phyloP scores from a whole-genome alignment of 2,113 vertebrate species.

The Zosterops japonicus region DNA sequence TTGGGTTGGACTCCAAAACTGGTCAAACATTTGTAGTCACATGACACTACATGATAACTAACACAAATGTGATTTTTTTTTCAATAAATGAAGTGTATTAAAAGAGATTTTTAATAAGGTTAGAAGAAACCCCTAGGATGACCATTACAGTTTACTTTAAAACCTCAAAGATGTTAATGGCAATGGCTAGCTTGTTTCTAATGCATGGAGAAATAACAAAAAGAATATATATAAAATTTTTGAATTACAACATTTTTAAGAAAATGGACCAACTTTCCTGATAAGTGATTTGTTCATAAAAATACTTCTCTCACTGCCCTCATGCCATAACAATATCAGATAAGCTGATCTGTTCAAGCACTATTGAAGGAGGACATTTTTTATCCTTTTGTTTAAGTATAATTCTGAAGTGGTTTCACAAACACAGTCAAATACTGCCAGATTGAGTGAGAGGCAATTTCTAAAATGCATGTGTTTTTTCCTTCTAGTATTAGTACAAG shows the following conservation, averaged over 20 bases:
- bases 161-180: background rate
- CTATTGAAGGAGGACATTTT: slow-evolving; percentile 52
- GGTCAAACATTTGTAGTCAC: background rate
- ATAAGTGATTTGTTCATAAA: slow-evolving; percentile 37
- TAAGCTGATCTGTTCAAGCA: slow-evolving; percentile 51
- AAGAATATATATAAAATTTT: background rate
- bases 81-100: background rate
- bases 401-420: slow-evolving; percentile 56
- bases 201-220: background rate
- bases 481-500: background rate
- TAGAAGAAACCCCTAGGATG: background rate
- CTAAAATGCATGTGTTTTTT: background rate
- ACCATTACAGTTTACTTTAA: background rate
- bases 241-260: background rate
- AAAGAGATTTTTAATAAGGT: background rate
- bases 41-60: background rate
- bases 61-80: background rate
- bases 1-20: background rate
- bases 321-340: slow-evolving; percentile 13
- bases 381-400: background rate
- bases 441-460: slow-evolving; percentile 19
- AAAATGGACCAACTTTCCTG: slow-evolving; percentile 43
- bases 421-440: slow-evolving; percentile 37
- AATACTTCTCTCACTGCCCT: slow-evolving; percentile 28
- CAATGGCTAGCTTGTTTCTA: background rate